phyloP scores from a whole-genome alignment of 1,140 invertebrate species.

The Lamellibrachia luymesi region DNA sequence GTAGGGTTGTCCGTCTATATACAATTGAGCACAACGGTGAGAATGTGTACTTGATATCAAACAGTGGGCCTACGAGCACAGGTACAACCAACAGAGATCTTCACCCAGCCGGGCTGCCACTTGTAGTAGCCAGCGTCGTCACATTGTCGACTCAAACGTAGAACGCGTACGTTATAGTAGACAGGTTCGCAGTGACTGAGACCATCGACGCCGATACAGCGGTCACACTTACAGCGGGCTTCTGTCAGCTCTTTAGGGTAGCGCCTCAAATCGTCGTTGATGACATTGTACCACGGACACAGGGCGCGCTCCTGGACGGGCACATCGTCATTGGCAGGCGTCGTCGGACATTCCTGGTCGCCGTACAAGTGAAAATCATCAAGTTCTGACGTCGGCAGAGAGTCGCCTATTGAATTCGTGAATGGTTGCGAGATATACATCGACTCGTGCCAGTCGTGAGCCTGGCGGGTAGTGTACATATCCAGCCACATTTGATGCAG shows the following conservation, averaged over 20 bases:
- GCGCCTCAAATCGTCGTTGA: background rate
- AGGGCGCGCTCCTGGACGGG: background rate
- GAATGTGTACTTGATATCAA: background rate
- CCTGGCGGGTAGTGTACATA: background rate
- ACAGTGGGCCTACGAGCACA: background rate
- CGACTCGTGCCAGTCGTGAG: background rate
- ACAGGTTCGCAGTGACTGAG: background rate
- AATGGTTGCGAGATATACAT: background rate
- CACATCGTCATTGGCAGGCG: background rate
- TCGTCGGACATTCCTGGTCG: slow-evolving; percentile 16
- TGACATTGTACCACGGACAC: slow-evolving; percentile 14
- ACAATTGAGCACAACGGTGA: background rate
- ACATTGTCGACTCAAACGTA: background rate
- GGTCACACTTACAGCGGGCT: slow-evolving; percentile 9
- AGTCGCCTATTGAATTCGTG: background rate
- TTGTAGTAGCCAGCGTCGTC: background rate
- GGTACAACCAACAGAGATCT: slow-evolving; percentile 8
- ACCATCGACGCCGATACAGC: background rate
- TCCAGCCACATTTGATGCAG: background rate
- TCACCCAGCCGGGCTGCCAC: background rate
- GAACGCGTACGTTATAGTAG: slow-evolving; percentile 20
- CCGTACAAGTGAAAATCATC: background rate
- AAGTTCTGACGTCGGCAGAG: background rate
- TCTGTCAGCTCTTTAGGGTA: slow-evolving; percentile 10
- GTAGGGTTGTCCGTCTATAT: background rate